Base-by-base conservation (phyloP, 2,113 vertebrate species). In the Shinisaurus crocodilurus region DNA sequence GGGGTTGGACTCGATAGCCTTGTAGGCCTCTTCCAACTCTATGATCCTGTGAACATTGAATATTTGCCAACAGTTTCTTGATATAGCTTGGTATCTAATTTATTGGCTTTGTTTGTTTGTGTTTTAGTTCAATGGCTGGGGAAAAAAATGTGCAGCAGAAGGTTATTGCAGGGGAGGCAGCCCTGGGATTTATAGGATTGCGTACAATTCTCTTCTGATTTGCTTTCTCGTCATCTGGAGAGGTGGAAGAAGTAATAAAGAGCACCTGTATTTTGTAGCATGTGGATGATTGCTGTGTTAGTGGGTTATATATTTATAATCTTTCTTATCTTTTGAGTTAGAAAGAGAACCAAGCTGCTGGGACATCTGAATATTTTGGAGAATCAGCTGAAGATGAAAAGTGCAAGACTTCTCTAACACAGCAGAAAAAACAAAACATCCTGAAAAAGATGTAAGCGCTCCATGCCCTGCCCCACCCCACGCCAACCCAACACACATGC, bases 291-390 rank as follows among this genome's bases (percentile, higher is more conserved):
- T 87, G 65, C 79, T 5, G 85, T 90, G 86, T 85, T 93, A 92
- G 93, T 94, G 90, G 92, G 95, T 94, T 90, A 45, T 85, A 92
- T 1, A 34, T 93, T 93, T 94, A 94, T 96, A 96, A 96, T 89
- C 79, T 95, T 91, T 96, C 27, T 96, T 97, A 94, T 97, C 93
- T 97, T 97, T 96, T 93, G 91, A 85, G 96, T 75, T 95, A 97
- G 97, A 92, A 91, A 86, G 96, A 96, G 94, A 91, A 94, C 86
- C 69, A 94, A 94, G 88, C 94, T 90, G 96, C 29, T 90, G 97
- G 95, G 96, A 94, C 82, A 1, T 98, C 98, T 48, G 97, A 97
- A 96, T 98, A 98, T 98, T 98, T 98, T 98, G 96, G 97, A 94
- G 96, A 94, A 81, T 92, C 90, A 92, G 89, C 88, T 23, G 92